phyloP scores from a whole-genome alignment of 2,797 vertebrate species.

The Pangasius macronema region DNA sequence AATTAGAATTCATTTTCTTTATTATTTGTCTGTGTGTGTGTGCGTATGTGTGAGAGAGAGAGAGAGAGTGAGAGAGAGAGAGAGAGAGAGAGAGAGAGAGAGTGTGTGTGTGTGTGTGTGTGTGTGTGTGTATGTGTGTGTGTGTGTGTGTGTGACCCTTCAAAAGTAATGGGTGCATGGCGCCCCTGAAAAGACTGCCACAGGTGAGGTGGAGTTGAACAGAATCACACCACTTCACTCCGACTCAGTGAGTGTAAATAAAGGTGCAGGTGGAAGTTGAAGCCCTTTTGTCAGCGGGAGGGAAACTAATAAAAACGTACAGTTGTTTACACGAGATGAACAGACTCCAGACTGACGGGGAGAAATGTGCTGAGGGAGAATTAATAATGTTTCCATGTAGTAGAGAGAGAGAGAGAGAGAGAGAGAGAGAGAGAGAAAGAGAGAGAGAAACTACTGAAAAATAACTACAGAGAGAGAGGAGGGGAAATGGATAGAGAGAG shows the following conservation, averaged over 20 bases:
- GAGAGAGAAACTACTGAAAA: not conserved
- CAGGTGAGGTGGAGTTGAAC: constrained; percentile 12
- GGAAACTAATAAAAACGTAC: constrained; percentile 52
- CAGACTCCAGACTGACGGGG: constrained; percentile 23
- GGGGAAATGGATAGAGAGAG: no score
- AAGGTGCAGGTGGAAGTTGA: constrained; percentile 18
- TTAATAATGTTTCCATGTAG: constrained; percentile 44
- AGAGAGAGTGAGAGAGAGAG: no score
- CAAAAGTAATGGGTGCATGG: not conserved
- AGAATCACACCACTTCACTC: constrained; percentile 30
- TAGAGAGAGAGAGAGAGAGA: not conserved
- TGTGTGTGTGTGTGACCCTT: not conserved
- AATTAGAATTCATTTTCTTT: not conserved
- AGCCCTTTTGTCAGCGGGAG: not conserved
- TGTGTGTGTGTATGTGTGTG: not conserved
- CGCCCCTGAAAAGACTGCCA: not conserved
- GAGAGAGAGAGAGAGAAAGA: not conserved
- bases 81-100: no score
- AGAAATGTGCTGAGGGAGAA: constrained; percentile 21
- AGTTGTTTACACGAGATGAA: constrained; percentile 49
- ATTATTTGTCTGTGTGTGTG: not conserved
- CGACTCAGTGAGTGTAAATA: constrained; percentile 22
- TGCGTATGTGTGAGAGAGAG: not conserved
- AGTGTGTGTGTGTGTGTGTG: not conserved
- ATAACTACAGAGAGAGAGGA: no score